phyloP scores from a whole-genome alignment of 2,888 invertebrate genomes.

The Acholoe squamosa region DNA sequence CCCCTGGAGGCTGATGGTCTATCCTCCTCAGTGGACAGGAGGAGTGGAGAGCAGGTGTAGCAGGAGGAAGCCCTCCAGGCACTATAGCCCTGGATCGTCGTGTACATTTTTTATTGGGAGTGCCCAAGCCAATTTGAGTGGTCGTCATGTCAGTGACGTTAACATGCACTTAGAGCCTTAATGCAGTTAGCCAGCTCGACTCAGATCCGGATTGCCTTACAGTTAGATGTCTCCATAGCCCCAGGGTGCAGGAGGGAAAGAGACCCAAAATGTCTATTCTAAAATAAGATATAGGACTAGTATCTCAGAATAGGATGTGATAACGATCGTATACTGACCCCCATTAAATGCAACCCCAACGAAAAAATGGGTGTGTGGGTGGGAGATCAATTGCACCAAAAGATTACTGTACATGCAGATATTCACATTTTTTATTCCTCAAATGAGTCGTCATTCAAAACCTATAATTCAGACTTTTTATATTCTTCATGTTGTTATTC shows the following conservation, averaged over 20 bases:
- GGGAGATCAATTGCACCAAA: no score
- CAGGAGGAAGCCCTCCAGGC: background rate
- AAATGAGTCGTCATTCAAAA: no score
- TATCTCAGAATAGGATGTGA: background rate
- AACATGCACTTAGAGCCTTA: slow-evolving; percentile 11
- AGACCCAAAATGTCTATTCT: background rate
- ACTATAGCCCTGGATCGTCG: background rate
- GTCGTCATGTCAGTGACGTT: background rate
- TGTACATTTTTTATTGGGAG: slow-evolving; percentile 19
- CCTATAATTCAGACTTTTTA: no score
- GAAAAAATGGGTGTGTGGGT: no score
- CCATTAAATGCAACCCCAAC: background rate
- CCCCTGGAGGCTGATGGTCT: no score
- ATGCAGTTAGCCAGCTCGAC: background rate
- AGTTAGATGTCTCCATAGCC: background rate
- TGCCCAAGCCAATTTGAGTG: slow-evolving; percentile 9
- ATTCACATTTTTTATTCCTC: no score
- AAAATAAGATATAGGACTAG: background rate
- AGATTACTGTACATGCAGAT: no score
- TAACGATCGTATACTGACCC: background rate
- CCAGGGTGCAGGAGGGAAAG: background rate
- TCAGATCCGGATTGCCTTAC: background rate
- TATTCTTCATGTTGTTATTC: no score
- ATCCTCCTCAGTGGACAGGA: background rate
- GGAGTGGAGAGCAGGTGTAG: background rate